Evolutionary conservation across 2,888 invertebrate species (phyloP), one percentile per base, ranked within the genome.

Genomic region (Epsilonema sp.): DNA sequence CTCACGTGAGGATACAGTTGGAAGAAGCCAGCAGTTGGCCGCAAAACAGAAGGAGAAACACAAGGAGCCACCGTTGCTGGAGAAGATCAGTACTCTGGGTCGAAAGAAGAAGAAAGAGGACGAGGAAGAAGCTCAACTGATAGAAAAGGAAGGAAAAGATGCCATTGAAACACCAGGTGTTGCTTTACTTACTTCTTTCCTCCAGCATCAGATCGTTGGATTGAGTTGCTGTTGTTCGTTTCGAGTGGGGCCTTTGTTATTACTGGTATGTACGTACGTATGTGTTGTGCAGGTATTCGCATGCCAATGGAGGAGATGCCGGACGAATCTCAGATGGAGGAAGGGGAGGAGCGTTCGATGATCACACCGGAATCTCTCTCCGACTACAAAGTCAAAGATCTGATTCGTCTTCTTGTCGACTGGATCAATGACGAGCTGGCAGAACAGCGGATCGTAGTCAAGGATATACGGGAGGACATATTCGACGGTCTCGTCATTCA

Each of bases 371-470:
- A 78, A 52, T 86, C 87, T 1, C 75, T 81, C 52, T 81, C 82
- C 49, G 84, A 90, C 66, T 79, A 82, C 0, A 80, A 83, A 26
- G 47, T 63, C 23, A 47, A 51, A 8, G 58, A 62, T 49, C 54
- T 61, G 23, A 53, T 58, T 37, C 50, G 59, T 57, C 79, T 90
- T 37, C 71, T 99, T 43, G 80, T 90, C 57, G 89, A 92, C 58
- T 97, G 97, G 97, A 83, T 99, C 47, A 97, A 97, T 67, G 90
- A 94, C 71, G 94, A 90, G 67, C 71, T 99, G 46, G 90, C 92
- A 0, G 77, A 81, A 54, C 86, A 94, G 60, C 75, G 97, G 60
- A 97, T 97, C 53, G 90, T 97, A 59, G 92, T 97, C 0, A 85
- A 92, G 68, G 80, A 87, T 52, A 78, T 97, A 42, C 84, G 84